Base-by-base conservation (phyloP, 2,888 invertebrate species). In the Kuschelorhynchus macadamiae region DNA sequence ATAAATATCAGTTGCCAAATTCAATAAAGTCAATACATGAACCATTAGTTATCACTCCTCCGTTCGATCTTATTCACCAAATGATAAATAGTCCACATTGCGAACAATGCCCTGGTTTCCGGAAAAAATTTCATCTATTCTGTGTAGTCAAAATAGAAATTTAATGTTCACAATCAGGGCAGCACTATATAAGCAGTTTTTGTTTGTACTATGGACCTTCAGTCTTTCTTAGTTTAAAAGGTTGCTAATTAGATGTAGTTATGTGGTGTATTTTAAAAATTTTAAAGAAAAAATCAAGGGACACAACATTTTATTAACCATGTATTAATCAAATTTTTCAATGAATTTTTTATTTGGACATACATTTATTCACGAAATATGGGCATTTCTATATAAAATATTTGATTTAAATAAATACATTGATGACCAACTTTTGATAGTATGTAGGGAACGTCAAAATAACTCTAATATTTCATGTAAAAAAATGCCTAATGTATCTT, bases 111-210 rank as follows among this genome's bases (percentile, higher is more conserved):
- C 42, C 9, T 42, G 49, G 63, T 57, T 68, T 68, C 59, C 64
- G 68, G 68, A 63, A 59, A 67, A 71, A 66, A 57, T 63, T 59
- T 63, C 69, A 63, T 67, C 63, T 69, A 57, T 49, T 63, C 44
- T 66, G 69, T 44, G 67, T 55, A 61, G 67, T 72, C 73, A 71
- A 71, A 73, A 70, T 70, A 71, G 68, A 59, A 46, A 62, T 67
- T 70, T 64, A 67, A 67, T 71, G 68, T 57, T 56, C 36, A 42
- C 53, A 21, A 33, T 17, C 16, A 14, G 36, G 18, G 36, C 4
- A 49, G 12, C 17, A 41, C 49, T 18, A 56, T 0, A 30, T 41
- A 41, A 42, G 41, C 1, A 2, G 3, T 55, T 30, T 30, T 41
- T 1, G 21, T 32, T 47, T 14, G 1, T 9, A 4, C 30, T 30